phyloP scores from a whole-genome alignment of 2,113 vertebrate species.

The Anguilla rostrata region DNA sequence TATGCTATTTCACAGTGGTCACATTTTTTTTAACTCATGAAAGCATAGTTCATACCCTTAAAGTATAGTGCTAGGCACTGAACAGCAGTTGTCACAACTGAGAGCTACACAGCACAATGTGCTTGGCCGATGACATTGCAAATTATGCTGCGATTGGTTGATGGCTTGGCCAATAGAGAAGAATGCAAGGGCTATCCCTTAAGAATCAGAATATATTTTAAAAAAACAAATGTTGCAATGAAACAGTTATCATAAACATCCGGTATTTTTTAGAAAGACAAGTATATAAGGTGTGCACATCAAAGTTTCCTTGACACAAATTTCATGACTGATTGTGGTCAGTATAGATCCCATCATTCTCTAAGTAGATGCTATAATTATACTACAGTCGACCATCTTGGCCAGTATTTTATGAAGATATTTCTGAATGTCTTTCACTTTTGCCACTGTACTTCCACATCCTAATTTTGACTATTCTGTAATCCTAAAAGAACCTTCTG shows the following conservation, averaged over 20 bases:
- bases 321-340: not conserved
- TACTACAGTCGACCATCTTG: not conserved
- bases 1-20: no score
- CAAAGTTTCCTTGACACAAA: not conserved
- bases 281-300: not conserved
- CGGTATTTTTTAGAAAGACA: not conserved
- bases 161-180: not conserved
- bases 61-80: not conserved
- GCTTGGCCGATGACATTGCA: not conserved
- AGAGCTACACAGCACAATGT: not conserved
- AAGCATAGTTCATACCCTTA: not conserved
- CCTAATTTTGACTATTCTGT: not conserved
- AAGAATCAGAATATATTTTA: not conserved
- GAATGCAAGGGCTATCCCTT: not conserved
- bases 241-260: not conserved
- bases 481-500: not conserved
- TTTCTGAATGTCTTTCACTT: not conserved
- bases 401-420: not conserved
- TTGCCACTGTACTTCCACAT: not conserved
- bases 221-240: not conserved
- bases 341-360: not conserved
- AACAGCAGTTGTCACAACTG: not conserved
- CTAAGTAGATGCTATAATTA: not conserved
- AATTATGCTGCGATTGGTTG: not conserved
- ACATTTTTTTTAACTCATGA: not conserved